Base-by-base conservation (phyloP, 1,140 invertebrate species). In the Reticulitermes speratus region DNA sequence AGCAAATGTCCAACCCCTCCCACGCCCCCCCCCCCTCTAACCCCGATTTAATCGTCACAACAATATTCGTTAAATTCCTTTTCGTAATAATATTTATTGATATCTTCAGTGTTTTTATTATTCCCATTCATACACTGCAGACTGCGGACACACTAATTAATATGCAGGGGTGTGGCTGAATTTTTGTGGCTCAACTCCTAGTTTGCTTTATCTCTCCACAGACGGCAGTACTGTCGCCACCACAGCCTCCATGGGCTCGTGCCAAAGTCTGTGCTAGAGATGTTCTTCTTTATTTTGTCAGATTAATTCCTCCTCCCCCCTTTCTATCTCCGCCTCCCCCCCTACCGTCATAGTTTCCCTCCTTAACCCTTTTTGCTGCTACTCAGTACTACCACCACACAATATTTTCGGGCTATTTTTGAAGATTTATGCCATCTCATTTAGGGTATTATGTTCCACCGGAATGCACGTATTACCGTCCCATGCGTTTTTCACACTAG, bases 401-500 rank as follows among this genome's bases (percentile, higher is more conserved):
- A 87, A 87, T 84, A 87, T 87, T 87, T 85, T 83, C 85, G n/a
- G 48, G 86, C 69, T 87, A 84, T 87, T 87, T 84, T 87, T 55
- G 38, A 55, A 86, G 86, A 87, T 87, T 87, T 87, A 87, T 87
- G 85, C 48, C 32, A 44, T 86, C 83, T 86, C 86, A 87, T 86
- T 87, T 86, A 82, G 52, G 87, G 87, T 82, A 86, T 87, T 87
- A 86, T 86, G 87, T 87, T 87, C 87, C 87, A 84, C 85, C 75
- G 87, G 87, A 87, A 86, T 87, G 87, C 87, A 87, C 86, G 84
- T 87, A 87, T 87, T 87, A 87, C 86, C 87, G 84, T 84, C 75
- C 82, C 86, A 85, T 84, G 83, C 82, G 83, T 87, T 86, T 86
- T 86, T 84, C 82, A 84, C 82, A 86, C 82, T 75, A 65, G 82